Percentiles rank a stretch among this genome's conserved stretches.
Conservation (phyloP, 2,888 invertebrate species). For the Aphrophora alni region DNA sequence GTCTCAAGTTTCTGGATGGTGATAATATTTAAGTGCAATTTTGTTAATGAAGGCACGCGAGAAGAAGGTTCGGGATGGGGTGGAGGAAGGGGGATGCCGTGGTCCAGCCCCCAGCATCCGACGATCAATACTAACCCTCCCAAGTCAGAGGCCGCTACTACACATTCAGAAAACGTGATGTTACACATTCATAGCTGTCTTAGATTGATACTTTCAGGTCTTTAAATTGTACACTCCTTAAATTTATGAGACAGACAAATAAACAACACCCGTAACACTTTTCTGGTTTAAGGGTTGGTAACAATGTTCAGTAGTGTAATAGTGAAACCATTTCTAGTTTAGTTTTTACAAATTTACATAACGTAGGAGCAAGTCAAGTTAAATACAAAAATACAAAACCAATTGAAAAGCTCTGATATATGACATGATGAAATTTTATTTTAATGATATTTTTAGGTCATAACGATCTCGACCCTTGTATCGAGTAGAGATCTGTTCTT, state of each 20-base stretch:
- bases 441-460: no score
- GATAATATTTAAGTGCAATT: conserved; percentile 38
- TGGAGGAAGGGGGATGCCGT: neutral
- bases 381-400: no score
- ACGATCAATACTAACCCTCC: conserved; percentile 28
- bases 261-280: neutral
- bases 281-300: neutral
- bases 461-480: no score
- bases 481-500: no score
- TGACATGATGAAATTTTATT: no score
- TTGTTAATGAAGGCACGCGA: conserved; percentile 37
- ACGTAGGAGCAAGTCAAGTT: no score
- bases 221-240: neutral
- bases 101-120: conserved; percentile 20
- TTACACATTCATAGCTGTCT: neutral
- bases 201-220: neutral
- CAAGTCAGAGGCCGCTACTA: neutral
- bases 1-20: neutral
- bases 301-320: no score
- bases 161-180: conserved; percentile 6
- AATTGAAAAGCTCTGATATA: no score
- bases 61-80: neutral
- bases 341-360: no score
- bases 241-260: neutral
- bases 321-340: no score